phyloP scores from a whole-genome alignment of 2,797 vertebrate species.

The Arremon brunneinucha region DNA sequence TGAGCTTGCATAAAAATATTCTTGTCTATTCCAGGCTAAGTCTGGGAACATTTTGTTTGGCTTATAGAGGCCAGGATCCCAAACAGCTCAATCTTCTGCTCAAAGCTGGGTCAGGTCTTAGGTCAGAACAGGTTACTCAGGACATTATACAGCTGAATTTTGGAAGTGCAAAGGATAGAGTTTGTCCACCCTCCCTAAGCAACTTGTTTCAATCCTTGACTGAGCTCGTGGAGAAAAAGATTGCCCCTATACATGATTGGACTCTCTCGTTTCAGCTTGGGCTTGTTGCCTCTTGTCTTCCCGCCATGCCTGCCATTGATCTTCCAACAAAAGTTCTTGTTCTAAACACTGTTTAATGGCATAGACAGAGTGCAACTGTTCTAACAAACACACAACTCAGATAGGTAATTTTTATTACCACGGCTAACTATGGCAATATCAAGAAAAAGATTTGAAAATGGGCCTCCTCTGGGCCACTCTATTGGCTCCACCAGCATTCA shows the following conservation, averaged over 20 bases:
- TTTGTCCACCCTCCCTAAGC: neutral
- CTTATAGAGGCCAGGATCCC: neutral
- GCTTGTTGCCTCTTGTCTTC: neutral
- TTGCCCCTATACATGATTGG: neutral
- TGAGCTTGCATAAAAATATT: conserved; percentile 12
- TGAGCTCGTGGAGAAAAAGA: neutral
- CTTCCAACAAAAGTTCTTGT: neutral
- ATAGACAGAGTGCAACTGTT: neutral
- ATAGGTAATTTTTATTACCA: neutral
- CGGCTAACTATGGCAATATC: neutral
- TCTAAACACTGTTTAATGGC: neutral
- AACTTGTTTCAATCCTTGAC: neutral
- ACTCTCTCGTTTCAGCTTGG: neutral
- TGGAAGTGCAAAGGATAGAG: neutral
- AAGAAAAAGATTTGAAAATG: neutral
- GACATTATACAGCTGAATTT: neutral
- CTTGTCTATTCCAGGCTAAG: neutral
- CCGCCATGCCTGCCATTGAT: neutral
- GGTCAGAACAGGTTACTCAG: neutral
- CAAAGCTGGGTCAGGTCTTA: neutral
- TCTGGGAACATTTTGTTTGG: neutral
- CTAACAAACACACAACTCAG: neutral
- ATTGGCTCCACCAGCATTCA: neutral
- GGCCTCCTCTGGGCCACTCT: rapidly evolving
- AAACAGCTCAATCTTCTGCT: neutral